Base-by-base conservation (phyloP, 2,797 vertebrate species). In the Muscicapa comitata region DNA sequence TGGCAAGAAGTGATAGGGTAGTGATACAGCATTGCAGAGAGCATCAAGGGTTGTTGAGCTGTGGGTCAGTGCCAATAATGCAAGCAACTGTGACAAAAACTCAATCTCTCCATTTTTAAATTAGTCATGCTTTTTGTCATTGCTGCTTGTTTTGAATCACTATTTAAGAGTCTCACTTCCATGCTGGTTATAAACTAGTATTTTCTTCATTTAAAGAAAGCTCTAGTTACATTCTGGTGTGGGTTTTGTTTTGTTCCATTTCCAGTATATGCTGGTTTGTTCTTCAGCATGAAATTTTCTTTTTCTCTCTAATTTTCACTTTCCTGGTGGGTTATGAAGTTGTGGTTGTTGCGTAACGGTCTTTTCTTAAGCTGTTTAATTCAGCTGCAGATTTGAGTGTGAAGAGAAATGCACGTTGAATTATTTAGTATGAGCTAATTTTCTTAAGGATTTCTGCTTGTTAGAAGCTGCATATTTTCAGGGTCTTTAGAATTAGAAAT, bases 281-380 rank as follows among this genome's bases (percentile, higher is more conserved):
- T 91, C 33, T 87, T 89, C 17, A 63, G 48, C 3, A 3, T 86
- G 38, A 82, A 73, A 63, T 57, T 71, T 43, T n/a, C 18, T 40
- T 88, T 91, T 38, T 73, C 33, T 51, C 13, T 88, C 58, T 53
- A 21, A 6, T 87, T 95, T 91, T 80, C 11, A 24, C 24, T 87
- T 89, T 71, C 29, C 28, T 73, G 13, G 7, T 76, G 24, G 26
- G 13, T 93, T 85, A 13, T 65, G 38, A 84, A 87, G 21, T 86
- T 73, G 28, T 61, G 67, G 67, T 76, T 85, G 55, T 89, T 94
- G 55, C 57, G 43, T 80, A 90, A 83, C 3, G 1, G 13, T 2
- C 45, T 94, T 87, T 91, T 90, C 45, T 73, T 86, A 63, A 61
- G 42, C 37, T 94, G 6, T 74, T 95, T 89, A 89, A 67, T 91